Evolutionary conservation across 2,888 invertebrate genomes (phyloP).

Genomic region (Saturnia pavonia): DNA sequence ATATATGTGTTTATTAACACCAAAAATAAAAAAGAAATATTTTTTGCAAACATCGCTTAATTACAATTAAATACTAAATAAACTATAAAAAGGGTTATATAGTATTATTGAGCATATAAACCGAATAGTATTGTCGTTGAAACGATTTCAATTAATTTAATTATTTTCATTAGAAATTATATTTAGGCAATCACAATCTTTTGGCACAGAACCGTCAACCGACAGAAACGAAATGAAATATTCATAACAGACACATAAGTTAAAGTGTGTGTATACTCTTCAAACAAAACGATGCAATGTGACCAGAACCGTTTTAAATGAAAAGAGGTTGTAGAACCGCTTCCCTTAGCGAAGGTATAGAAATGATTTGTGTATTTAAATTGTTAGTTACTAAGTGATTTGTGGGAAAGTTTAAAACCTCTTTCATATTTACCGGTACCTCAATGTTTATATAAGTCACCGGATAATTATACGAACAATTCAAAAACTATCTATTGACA

Average conservation of each 20-base stretch:
- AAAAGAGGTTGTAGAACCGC: slow-evolving; percentile 23
- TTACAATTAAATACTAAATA: too few relatives aligned
- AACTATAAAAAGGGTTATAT: too few relatives aligned
- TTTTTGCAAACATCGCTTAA: too few relatives aligned
- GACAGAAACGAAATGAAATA: slow-evolving; percentile 36
- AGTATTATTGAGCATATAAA: too few relatives aligned
- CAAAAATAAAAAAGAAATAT: too few relatives aligned
- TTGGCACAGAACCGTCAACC: slow-evolving; percentile 40
- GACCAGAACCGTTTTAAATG: slow-evolving; percentile 19
- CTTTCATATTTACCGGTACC: not conserved
- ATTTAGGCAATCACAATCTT: not conserved
- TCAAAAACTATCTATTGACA: too few relatives aligned
- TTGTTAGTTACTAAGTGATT: not conserved
- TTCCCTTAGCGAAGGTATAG: slow-evolving; percentile 26
- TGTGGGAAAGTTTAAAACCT: not conserved
- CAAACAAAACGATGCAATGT: slow-evolving; percentile 35
- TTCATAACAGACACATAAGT: slow-evolving; percentile 22
- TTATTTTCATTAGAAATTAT: not conserved
- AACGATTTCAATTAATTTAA: too few relatives aligned
- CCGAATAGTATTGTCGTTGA: too few relatives aligned
- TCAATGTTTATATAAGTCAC: too few relatives aligned
- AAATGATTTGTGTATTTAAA: slow-evolving; percentile 17
- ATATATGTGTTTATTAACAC: too few relatives aligned
- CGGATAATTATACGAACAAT: too few relatives aligned
- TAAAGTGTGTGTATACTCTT: slow-evolving; percentile 2